These are phyloP conservation scores for Slavum lentiscoides DNA, from an alignment of 2,888 invertebrate genomes.

Conservation along the genomic window DNA sequence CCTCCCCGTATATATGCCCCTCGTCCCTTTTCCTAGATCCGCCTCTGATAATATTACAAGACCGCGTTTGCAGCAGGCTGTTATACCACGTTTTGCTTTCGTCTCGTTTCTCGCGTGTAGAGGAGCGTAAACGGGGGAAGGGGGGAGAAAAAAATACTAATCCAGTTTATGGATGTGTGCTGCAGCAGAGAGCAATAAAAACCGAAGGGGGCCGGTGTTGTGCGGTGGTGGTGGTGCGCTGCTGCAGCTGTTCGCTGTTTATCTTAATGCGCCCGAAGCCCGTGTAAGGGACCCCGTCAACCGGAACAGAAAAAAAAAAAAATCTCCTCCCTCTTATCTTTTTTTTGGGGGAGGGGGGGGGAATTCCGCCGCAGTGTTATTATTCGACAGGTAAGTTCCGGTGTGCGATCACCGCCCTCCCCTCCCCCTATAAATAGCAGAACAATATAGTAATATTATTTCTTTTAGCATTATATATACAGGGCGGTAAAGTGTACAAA, in stretches of 20 bases:
- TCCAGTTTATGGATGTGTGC: constrained; percentile 9
- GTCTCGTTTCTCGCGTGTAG: constrained; percentile 2
- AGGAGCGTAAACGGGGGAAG: not conserved
- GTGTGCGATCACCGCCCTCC: constrained; percentile 20
- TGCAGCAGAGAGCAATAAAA: constrained; percentile 14
- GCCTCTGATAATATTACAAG: not conserved
- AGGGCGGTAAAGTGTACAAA: no score
- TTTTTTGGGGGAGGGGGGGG: not conserved
- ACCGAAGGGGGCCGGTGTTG: constrained; percentile 34
- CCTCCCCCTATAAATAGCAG: not conserved
- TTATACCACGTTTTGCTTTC: constrained; percentile 21
- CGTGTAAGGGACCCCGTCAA: constrained; percentile 41
- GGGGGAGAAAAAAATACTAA: constrained; percentile 40
- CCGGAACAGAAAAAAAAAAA: constrained; percentile 48
- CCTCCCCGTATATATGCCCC: no score
- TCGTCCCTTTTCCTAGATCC: no score
- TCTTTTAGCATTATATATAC: no score
- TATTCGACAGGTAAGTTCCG: constrained; percentile 49
- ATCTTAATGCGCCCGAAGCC: constrained; percentile 37
- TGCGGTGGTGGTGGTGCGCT: not conserved
- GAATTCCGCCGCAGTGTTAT: not conserved
- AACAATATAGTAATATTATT: not conserved
- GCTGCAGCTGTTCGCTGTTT: constrained; percentile 47
- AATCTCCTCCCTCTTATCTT: not conserved
- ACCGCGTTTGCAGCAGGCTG: constrained; percentile 17